Evolutionary conservation across 2,113 vertebrate species (phyloP).

Genomic region (Callocephalon fimbriatum): DNA sequence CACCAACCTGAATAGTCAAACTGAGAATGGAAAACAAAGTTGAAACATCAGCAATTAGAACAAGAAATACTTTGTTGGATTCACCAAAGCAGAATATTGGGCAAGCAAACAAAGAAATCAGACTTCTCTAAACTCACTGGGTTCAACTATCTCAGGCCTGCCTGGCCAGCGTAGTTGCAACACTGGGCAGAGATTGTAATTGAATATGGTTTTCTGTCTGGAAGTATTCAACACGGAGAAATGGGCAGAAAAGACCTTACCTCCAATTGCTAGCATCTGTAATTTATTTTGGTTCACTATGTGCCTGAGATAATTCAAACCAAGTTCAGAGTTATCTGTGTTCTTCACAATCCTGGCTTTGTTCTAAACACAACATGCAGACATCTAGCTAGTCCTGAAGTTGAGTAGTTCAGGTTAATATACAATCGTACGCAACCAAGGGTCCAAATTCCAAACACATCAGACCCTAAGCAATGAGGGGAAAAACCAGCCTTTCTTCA

Average conservation of each 20-base stretch:
- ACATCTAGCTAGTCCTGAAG: not conserved
- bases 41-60: not conserved
- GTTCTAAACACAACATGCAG: not conserved
- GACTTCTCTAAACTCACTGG: not conserved
- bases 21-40: not conserved
- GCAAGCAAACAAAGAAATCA: not conserved
- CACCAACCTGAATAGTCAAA: not conserved
- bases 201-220: not conserved
- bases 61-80: not conserved
- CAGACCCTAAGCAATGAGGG: not conserved
- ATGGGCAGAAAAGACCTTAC: not conserved
- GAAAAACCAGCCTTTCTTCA: not conserved
- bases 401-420: not conserved
- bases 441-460: constrained; percentile 33
- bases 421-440: not conserved
- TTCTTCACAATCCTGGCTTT: not conserved
- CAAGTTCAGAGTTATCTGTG: not conserved
- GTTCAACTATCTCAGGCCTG: not conserved
- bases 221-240: not conserved
- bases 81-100: not conserved
- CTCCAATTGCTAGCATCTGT: not conserved
- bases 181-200: not conserved
- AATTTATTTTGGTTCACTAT: not conserved
- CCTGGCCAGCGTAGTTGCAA: not conserved
- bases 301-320: not conserved